Conservation (phyloP, 1,140 invertebrate species). For the Pseudobourletiella spinata region DNA sequence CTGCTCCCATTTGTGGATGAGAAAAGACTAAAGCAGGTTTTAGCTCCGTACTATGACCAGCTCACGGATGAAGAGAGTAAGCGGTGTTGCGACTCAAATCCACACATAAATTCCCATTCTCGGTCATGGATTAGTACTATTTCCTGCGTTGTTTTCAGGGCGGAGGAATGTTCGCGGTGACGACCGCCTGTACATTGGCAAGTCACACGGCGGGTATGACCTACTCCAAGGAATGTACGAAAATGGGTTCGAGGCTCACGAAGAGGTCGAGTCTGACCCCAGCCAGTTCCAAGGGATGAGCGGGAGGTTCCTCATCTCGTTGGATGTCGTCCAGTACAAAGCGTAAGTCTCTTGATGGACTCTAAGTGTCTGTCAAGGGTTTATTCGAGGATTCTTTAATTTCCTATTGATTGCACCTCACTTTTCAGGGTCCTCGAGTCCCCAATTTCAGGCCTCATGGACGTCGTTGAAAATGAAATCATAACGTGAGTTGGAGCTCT, state of each 20-base stretch:
- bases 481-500: conserved; percentile 45
- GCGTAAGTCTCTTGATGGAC: conserved; percentile 48
- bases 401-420: too few species aligned
- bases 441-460: conserved; percentile 56
- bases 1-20: conserved; percentile 97
- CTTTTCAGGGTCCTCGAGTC: conserved; percentile 52
- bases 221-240: conserved; percentile 62
- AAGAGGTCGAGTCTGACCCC: conserved; percentile 42
- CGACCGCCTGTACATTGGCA: conserved; percentile 68
- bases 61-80: conserved; percentile 71
- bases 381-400: too few species aligned
- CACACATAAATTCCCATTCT: neutral
- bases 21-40: conserved; percentile 72
- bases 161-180: conserved; percentile 57
- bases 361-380: neutral
- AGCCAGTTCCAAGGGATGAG: conserved; percentile 59
- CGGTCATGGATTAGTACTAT: neutral
- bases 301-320: conserved; percentile 60
- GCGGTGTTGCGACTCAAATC: conserved; percentile 3
- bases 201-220: conserved; percentile 56
- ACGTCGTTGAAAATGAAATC: conserved; percentile 47
- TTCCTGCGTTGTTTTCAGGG: conserved; percentile 37
- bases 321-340: conserved; percentile 54
- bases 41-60: conserved; percentile 66
- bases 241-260: conserved; percentile 45